phyloP scores from a whole-genome alignment of 2,113 vertebrate genomes.

The Pleuronectes platessa region DNA sequence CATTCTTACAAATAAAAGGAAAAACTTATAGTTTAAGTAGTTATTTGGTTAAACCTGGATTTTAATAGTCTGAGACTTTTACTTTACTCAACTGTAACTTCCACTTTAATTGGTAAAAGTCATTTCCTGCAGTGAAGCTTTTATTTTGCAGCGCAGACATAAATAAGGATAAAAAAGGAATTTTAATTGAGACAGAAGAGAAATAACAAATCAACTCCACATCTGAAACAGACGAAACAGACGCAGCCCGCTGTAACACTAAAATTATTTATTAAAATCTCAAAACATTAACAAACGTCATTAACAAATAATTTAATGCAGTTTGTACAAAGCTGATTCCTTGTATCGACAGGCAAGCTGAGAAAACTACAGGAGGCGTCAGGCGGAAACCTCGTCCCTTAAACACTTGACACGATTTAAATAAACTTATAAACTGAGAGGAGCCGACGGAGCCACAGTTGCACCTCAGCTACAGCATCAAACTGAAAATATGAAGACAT shows the following conservation, averaged over 20 bases:
- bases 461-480: not conserved
- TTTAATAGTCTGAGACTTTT: no score
- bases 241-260: not conserved
- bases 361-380: constrained; percentile 5
- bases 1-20: no score
- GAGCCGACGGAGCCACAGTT: not conserved
- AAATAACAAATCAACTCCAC: not conserved
- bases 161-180: not conserved
- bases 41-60: no score
- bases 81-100: no score
- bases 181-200: no score
- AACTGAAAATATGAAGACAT: not conserved
- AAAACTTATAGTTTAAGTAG: no score
- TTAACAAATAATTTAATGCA: constrained; percentile 81
- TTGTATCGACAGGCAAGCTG: constrained; percentile 18
- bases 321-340: constrained; percentile 78
- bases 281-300: constrained; percentile 36
- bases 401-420: not conserved
- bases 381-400: constrained; percentile 8
- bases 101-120: no score
- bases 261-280: constrained; percentile 46
- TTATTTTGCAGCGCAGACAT: not conserved
- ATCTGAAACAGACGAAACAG: not conserved
- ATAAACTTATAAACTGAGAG: not conserved
- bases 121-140: no score